Evolutionary conservation across 2,797 vertebrate genomes (phyloP).

Genomic region (Steatocranus sp.): DNA sequence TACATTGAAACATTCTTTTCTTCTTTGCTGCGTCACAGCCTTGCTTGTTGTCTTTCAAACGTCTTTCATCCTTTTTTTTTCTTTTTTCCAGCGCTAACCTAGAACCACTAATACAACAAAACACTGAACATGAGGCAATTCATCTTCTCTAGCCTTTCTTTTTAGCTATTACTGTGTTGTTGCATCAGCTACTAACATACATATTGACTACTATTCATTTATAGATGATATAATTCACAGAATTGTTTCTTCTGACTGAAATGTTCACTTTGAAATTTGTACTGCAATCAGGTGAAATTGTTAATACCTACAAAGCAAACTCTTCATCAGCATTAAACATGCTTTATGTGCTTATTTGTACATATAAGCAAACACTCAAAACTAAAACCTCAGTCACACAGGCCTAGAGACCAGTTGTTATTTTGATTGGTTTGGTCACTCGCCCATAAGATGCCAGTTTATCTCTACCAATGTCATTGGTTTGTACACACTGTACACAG

Average conservation of each 20-base stretch:
- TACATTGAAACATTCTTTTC: not conserved
- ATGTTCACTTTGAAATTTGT: not conserved
- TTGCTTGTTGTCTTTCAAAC: not conserved
- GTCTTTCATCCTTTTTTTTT: not conserved
- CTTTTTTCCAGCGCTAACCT: rapidly evolving
- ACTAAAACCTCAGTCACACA: not conserved
- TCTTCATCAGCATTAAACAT: not conserved
- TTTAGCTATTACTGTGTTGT: not conserved
- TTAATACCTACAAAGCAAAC: not conserved
- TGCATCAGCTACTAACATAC: not conserved
- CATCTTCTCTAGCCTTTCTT: not conserved
- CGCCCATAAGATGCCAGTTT: not conserved
- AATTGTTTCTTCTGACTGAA: not conserved
- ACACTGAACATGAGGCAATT: not conserved
- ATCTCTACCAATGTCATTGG: not conserved
- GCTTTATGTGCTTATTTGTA: not conserved
- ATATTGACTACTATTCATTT: not conserved
- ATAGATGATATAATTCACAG: not conserved
- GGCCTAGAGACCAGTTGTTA: not conserved
- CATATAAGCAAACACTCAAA: not conserved
- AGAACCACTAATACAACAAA: not conserved
- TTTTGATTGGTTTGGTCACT: not conserved
- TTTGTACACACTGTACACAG: not conserved
- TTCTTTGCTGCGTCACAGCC: not conserved
- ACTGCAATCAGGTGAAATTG: not conserved